Percentiles rank a stretch among this genome's conserved stretches.
Conservation (phyloP, 2,113 vertebrate species). For the Petromus typicus region DNA sequence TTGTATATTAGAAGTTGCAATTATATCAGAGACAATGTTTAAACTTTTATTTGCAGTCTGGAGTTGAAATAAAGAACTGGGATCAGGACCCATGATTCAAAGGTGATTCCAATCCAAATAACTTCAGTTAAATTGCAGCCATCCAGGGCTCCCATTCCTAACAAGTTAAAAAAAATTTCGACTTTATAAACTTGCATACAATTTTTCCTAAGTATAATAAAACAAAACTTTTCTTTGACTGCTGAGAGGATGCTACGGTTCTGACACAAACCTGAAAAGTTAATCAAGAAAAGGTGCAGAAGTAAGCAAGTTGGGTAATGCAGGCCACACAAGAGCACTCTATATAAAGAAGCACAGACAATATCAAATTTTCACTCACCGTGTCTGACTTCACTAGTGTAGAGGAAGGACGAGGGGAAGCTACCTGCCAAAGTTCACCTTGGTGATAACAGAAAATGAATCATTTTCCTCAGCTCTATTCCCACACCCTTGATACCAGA, state of each 20-base stretch:
- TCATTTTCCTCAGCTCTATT: neutral
- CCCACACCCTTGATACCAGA: neutral
- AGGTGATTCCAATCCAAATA: neutral
- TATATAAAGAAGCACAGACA: slow-evolving; percentile 51
- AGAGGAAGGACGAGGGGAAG: slow-evolving; percentile 3
- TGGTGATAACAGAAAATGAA: neutral
- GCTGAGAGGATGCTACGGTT: slow-evolving; percentile 5
- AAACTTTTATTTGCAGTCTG: neutral
- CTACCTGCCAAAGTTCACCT: slow-evolving; percentile 3
- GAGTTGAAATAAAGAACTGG: neutral
- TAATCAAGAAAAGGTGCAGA: slow-evolving; percentile 55
- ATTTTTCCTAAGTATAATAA: slow-evolving; percentile 32
- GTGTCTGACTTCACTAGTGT: slow-evolving; percentile 49
- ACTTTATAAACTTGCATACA: slow-evolving; percentile 50
- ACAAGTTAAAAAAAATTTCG: slow-evolving; percentile 12
- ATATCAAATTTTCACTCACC: slow-evolving; percentile 49
- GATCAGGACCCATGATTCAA: neutral
- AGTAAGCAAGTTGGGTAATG: slow-evolving; percentile 41
- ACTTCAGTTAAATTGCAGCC: neutral
- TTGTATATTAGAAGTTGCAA: neutral
- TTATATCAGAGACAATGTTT: slow-evolving; percentile 30
- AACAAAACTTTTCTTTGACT: slow-evolving; percentile 49
- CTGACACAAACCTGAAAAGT: slow-evolving; percentile 54
- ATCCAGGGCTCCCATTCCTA: neutral
- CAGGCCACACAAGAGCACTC: slow-evolving; percentile 14